phyloP scores from a whole-genome alignment of 2,888 invertebrate genomes.

The Aricia artaxerxes region DNA sequence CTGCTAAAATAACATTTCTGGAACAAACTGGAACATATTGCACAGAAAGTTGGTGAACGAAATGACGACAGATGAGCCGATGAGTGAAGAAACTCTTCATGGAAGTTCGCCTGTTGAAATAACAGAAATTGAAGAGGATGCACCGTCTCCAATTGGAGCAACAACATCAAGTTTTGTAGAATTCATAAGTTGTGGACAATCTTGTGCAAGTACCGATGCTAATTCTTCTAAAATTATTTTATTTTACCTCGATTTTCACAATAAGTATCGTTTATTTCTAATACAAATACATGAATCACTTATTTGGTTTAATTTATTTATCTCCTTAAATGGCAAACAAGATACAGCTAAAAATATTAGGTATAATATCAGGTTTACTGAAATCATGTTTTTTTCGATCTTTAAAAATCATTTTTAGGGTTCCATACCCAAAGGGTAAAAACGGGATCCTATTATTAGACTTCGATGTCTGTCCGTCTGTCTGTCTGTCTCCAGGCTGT shows the following conservation, averaged over 20 bases:
- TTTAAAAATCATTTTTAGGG: too few species aligned
- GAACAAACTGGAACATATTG: slow-evolving; percentile 36
- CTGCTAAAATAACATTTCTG: too few species aligned
- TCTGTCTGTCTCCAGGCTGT: too few species aligned
- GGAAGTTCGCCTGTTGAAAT: neutral
- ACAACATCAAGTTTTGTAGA: neutral
- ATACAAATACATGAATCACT: too few species aligned
- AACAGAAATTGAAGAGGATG: neutral
- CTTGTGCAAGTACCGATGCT: neutral
- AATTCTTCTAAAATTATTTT: neutral
- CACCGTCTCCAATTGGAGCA: neutral
- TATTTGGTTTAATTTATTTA: too few species aligned
- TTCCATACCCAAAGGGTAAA: too few species aligned
- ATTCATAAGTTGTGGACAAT: neutral
- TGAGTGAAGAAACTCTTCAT: neutral
- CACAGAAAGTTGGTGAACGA: neutral
- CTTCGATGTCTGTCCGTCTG: too few species aligned
- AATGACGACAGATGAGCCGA: neutral
- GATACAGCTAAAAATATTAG: too few species aligned
- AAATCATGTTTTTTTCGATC: too few species aligned
- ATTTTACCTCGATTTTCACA: neutral
- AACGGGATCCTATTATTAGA: too few species aligned
- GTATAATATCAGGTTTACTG: too few species aligned
- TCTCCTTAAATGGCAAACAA: too few species aligned
- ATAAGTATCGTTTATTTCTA: neutral